Evolutionary conservation across 2,113 vertebrate species (phyloP), one percentile per base, ranked within the genome.

Genomic region (Cromileptes altivelis): DNA sequence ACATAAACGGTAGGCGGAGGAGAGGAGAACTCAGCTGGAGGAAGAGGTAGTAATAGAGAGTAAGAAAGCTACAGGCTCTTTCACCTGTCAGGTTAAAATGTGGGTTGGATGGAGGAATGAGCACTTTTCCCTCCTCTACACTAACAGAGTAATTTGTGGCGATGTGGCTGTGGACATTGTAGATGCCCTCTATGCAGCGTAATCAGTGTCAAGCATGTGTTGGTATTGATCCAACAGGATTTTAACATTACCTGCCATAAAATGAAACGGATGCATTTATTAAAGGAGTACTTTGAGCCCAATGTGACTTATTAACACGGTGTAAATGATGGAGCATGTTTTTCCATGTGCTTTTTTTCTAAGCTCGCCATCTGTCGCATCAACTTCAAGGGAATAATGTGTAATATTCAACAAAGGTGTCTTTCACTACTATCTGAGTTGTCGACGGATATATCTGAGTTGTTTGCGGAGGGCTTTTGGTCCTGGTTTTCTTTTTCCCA

Each of bases 1-100:
- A 94, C 93, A 94, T 95, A 96, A 95, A 95, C 84, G 89, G 82
- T 47, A 69, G 67, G 79, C 82, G 77, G 64, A 82, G 81, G 70
- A 85, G 84, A 70, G 71, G 63, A 76, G 70, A 80, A 64, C 63
- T 81, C 25, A 9, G 85, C 85, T 57, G 75, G 88, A 92, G 85
- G 78, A 87, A 82, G 74, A 70, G 60, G 61, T 73, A 71, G 81
- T 62, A 82, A 89, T 69, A 57, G 81, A 88, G 75, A 75, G 79
- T 58, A 75, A 80, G 73, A 65, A 78, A 80, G 74, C 73, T 76
- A 68, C 80, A 63, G 84, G 75, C 57, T 80, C 64, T 76, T 63
- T 91, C 62, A 81, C 78, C 77, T 81, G 85, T 78, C 77, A 62
- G 80, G 80, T 78, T 85, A 63, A 69, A 87, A 78, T 71, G 49